Evolutionary conservation across 1,140 invertebrate genomes (phyloP).

Genomic region (Notospermus geniculatus): DNA sequence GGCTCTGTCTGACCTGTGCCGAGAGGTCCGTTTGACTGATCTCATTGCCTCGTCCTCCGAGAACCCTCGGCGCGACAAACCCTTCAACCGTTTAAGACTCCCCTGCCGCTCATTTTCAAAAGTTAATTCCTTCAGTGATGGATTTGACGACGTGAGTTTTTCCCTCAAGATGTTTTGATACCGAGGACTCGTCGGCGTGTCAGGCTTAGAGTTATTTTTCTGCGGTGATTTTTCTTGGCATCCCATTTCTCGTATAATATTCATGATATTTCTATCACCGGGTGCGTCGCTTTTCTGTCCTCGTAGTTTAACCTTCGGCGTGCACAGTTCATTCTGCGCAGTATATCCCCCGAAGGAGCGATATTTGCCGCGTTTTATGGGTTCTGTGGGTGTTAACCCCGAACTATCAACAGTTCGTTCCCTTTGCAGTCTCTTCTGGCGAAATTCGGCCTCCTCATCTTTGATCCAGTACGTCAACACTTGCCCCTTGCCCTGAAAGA

Average conservation of each 20-base stretch:
- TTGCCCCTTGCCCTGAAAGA: conserved; percentile 74
- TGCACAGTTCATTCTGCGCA: conserved; percentile 1
- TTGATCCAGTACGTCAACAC: conserved; percentile 83
- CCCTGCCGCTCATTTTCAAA: too few species aligned
- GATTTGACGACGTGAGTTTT: too few species aligned
- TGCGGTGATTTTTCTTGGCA: too few species aligned
- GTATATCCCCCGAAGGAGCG: conserved; percentile 3
- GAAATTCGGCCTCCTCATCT: conserved; percentile 64
- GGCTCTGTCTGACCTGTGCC: too few species aligned
- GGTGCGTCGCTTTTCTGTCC: conserved; percentile 4
- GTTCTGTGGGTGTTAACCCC: neutral
- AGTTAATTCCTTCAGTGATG: too few species aligned
- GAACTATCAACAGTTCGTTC: neutral
- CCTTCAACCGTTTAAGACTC: too few species aligned
- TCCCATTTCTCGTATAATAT: conserved; percentile 5
- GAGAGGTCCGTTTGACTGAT: too few species aligned
- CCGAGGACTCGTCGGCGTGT: too few species aligned
- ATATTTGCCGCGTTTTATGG: conserved; percentile 6
- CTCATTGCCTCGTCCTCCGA: too few species aligned
- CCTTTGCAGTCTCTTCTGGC: conserved; percentile 5
- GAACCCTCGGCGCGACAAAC: too few species aligned
- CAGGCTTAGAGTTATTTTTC: too few species aligned
- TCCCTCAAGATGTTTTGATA: too few species aligned
- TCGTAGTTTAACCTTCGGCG: conserved; percentile 5
- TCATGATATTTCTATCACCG: conserved; percentile 3